Base-by-base conservation (phyloP, 2,797 vertebrate genomes). In the Alosa sapidissima region DNA sequence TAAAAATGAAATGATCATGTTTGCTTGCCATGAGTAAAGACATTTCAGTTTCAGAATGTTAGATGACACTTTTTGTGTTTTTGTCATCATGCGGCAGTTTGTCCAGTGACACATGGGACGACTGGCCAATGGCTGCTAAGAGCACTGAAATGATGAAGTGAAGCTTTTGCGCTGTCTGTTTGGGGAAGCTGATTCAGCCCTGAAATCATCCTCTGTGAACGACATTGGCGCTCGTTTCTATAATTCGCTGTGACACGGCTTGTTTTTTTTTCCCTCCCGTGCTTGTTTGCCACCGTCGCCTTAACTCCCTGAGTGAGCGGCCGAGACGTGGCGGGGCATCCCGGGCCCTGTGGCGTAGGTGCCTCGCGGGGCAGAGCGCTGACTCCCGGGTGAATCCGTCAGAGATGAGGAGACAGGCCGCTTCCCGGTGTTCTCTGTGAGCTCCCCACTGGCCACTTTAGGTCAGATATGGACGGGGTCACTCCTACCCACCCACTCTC, bases 141-240 rank as follows among this genome's bases (percentile, higher is more conserved):
- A 68, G 84, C 82, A 84, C 87, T 86, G 89, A 89, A 87, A 84
- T 84, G 90, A 90, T 91, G 81, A 84, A 89, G 84, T 84, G 81
- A 78, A 28, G 85, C 49, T 86, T 82, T 78, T 21, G 72, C 72
- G 19, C 33, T 47, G 72, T 45, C 72, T 47, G 72, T 78, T 78
- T 72, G 47, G 49, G 91, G 51, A 85, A 90, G 90, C 91, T 93
- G 92, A 93, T 92, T 94, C 93, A 94, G 91, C 91, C 86, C 83
- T 92, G 86, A 88, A 90, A 89, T 94, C 88, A 88, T 91, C 85
- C 89, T 87, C 84, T 92, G 88, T 92, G 91, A 94, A 92, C 83
- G 90, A 89, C 83, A 86, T 86, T 89, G 87, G 91, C 91, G 89
- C 82, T 89, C 84, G 55, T 81, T 81, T 68, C 85, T 55, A 85